A percentile compares a stretch with the other conserved stretches of the same genome.
Evolutionary conservation across 2,797 vertebrate genomes (phyloP).

Genomic region (Neomorphus geoffroyi): DNA sequence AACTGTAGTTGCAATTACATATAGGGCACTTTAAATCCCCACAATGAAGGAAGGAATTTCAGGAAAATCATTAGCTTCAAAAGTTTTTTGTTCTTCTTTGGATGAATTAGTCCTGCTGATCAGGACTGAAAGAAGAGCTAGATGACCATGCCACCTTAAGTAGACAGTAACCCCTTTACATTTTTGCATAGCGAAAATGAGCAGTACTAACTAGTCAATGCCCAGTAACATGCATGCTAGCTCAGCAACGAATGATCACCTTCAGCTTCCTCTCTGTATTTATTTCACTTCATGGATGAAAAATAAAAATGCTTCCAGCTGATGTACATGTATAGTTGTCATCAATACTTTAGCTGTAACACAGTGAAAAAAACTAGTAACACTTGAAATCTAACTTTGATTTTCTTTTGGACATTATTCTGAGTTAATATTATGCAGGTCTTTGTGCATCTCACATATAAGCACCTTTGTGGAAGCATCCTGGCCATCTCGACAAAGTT

Average conservation of each 20-base stretch:
- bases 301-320: slow-evolving; percentile 24
- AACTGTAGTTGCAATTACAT: background rate
- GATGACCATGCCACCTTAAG: background rate
- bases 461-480: background rate
- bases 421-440: background rate
- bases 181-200: background rate
- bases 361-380: background rate
- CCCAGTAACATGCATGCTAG: background rate
- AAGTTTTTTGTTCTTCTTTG: background rate
- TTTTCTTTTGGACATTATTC: background rate
- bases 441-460: background rate
- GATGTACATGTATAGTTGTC: background rate
- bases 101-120: background rate
- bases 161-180: background rate
- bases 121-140: background rate
- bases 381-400: background rate
- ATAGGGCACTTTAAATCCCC: background rate
- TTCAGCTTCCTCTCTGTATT: slow-evolving; percentile 2
- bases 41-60: background rate
- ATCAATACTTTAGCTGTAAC: background rate
- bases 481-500: background rate
- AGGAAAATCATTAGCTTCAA: background rate
- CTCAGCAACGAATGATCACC: slow-evolving; percentile 37
- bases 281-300: slow-evolving; percentile 17
- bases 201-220: background rate